Evolutionary conservation across 2,888 invertebrate genomes (phyloP).

Genomic region (Dynastes tityus): DNA sequence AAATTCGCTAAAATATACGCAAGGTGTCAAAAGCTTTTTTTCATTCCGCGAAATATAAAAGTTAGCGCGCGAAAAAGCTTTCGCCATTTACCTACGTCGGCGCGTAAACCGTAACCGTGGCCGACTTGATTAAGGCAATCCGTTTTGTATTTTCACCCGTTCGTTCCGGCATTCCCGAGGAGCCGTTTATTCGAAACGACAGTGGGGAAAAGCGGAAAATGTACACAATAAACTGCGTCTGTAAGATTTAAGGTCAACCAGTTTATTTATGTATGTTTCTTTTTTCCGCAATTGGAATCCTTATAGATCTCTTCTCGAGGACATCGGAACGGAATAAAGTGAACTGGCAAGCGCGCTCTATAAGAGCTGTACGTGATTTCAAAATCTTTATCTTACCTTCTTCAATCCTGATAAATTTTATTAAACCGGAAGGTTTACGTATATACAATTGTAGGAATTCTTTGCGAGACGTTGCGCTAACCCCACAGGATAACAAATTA

Average conservation of each 20-base stretch:
- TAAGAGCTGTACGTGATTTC: constrained; percentile 31
- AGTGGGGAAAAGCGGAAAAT: constrained; percentile 26
- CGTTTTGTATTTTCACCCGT: constrained; percentile 40
- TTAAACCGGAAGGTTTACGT: constrained; percentile 34
- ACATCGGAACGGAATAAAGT: constrained; percentile 13
- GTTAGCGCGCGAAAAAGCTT: constrained; percentile 36
- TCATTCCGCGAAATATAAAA: constrained; percentile 34
- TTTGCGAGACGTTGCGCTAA: background rate
- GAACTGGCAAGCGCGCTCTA: background rate
- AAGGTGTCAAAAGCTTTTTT: constrained; percentile 40
- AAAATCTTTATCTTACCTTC: constrained; percentile 41
- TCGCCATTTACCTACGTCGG: constrained; percentile 14
- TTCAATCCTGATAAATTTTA: constrained; percentile 30
- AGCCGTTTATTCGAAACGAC: constrained; percentile 41
- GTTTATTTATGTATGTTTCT: constrained; percentile 42
- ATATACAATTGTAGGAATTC: background rate
- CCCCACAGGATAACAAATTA: background rate
- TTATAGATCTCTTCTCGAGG: background rate
- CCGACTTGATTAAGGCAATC: constrained; percentile 44
- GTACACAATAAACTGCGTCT: constrained; percentile 43
- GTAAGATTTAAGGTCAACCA: constrained; percentile 37
- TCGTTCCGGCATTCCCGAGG: background rate
- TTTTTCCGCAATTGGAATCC: constrained; percentile 40
- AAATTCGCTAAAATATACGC: constrained; percentile 43
- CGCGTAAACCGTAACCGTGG: constrained; percentile 11